Evolutionary conservation across 1,140 invertebrate genomes (phyloP).

Genomic region (Hyphantria cunea): DNA sequence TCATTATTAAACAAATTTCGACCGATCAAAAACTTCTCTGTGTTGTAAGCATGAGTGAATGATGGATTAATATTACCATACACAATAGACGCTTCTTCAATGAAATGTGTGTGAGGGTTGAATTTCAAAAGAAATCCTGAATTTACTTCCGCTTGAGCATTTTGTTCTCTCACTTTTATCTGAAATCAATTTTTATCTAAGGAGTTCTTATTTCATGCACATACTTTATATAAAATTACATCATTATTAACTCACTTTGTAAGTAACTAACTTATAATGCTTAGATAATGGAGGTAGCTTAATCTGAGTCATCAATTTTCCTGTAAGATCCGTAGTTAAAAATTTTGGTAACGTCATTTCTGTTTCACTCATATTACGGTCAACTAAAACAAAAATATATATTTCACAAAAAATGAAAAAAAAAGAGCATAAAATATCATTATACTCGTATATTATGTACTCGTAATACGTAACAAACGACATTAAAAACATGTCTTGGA

Average conservation of each 20-base stretch:
- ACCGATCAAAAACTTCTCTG: slow-evolving; percentile 83
- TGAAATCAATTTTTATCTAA: slow-evolving; percentile 42
- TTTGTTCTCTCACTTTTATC: slow-evolving; percentile 86
- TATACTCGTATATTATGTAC: too few relatives aligned
- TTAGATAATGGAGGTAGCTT: slow-evolving; percentile 38
- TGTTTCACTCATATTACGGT: slow-evolving; percentile 14
- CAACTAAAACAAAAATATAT: slow-evolving; percentile 16
- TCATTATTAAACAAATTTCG: slow-evolving; percentile 74
- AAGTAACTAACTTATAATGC: slow-evolving; percentile 42
- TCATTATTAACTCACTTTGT: slow-evolving; percentile 33
- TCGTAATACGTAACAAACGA: too few relatives aligned
- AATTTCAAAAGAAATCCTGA: slow-evolving; percentile 86
- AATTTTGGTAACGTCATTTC: slow-evolving; percentile 37
- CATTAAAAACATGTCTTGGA: neutral
- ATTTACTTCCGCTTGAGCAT: slow-evolving; percentile 87
- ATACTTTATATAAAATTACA: too few relatives aligned
- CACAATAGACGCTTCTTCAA: slow-evolving; percentile 78
- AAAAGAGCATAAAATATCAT: too few relatives aligned
- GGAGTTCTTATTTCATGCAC: neutral
- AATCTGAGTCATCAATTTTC: slow-evolving; percentile 41
- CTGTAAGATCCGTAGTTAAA: slow-evolving; percentile 28
- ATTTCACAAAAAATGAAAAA: too few relatives aligned
- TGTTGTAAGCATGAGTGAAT: slow-evolving; percentile 87
- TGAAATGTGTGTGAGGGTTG: slow-evolving; percentile 46
- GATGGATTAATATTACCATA: slow-evolving; percentile 85